Percentiles rank a stretch among this genome's conserved stretches.
Conservation (phyloP, 2,888 invertebrate genomes). For the Cataglyphis altisquamis region DNA sequence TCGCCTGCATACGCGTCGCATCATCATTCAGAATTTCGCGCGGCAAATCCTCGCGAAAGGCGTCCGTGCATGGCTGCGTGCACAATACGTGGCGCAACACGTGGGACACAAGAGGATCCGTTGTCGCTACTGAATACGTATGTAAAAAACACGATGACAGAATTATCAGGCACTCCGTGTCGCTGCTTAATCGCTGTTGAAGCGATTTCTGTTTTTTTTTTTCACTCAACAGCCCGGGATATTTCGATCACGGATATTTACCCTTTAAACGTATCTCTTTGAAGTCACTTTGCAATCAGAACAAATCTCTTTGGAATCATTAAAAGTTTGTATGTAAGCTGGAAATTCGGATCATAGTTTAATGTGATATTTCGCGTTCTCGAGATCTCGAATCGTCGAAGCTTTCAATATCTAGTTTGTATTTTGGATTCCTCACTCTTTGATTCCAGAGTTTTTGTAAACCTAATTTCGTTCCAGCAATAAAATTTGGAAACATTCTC, state of each 20-base stretch:
- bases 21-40: constrained; percentile 20
- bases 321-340: neutral
- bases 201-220: neutral
- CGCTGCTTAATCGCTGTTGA: constrained; percentile 13
- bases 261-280: neutral
- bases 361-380: neutral
- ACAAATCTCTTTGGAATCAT: neutral
- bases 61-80: constrained; percentile 44
- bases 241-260: neutral
- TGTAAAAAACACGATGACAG: constrained; percentile 26
- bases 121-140: neutral
- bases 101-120: constrained; percentile 30
- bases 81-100: constrained; percentile 59
- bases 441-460: neutral
- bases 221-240: neutral
- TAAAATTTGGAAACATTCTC: neutral
- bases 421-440: neutral
- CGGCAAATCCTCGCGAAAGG: constrained; percentile 29
- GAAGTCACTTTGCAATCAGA: neutral
- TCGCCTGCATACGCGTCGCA: constrained; percentile 29
- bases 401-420: neutral
- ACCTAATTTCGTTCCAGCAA: neutral
- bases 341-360: neutral
- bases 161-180: neutral
- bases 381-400: neutral